Evolutionary conservation across 37 sponge, comb jelly and placozoan species (phyloP).

Genomic region (Spongilla lacustris): DNA sequence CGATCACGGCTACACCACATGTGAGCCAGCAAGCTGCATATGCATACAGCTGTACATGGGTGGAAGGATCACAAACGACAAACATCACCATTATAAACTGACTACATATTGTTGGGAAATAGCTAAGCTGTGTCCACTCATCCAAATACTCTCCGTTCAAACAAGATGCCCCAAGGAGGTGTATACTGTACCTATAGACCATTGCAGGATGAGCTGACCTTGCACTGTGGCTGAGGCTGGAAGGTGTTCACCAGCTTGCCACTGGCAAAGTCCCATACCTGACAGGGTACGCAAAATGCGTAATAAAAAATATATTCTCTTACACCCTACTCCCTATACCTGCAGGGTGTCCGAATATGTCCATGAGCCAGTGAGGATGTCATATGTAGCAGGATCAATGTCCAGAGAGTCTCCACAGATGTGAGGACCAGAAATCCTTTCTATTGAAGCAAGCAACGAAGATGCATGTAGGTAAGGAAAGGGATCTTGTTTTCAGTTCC

Average conservation of each 20-base stretch:
- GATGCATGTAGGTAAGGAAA: no score
- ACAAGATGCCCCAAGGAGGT: neutral
- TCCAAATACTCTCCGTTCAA: no score
- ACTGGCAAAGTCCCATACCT: slow-evolving; percentile 47
- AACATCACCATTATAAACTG: no score
- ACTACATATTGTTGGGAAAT: no score
- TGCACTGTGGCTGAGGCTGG: slow-evolving; percentile 3
- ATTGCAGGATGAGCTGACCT: slow-evolving; percentile 1
- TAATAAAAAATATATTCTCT: neutral
- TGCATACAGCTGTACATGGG: slow-evolving; percentile 38
- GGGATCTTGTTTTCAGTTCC: no score
- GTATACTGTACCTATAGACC: neutral
- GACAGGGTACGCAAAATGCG: neutral
- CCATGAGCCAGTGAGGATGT: slow-evolving; percentile 67
- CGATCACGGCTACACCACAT: neutral
- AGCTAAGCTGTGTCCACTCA: no score
- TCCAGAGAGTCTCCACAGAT: slow-evolving; percentile 70
- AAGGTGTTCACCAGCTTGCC: slow-evolving; percentile 20
- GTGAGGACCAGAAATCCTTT: slow-evolving; percentile 67
- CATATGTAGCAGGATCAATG: slow-evolving; percentile 41
- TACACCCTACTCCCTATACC: neutral
- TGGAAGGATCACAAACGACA: no score
- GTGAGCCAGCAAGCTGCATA: slow-evolving; percentile 30
- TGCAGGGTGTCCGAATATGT: slow-evolving; percentile 28
- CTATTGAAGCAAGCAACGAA: neutral